phyloP scores from a whole-genome alignment of 2,888 invertebrate genomes.

The Amphipoea oculea region DNA sequence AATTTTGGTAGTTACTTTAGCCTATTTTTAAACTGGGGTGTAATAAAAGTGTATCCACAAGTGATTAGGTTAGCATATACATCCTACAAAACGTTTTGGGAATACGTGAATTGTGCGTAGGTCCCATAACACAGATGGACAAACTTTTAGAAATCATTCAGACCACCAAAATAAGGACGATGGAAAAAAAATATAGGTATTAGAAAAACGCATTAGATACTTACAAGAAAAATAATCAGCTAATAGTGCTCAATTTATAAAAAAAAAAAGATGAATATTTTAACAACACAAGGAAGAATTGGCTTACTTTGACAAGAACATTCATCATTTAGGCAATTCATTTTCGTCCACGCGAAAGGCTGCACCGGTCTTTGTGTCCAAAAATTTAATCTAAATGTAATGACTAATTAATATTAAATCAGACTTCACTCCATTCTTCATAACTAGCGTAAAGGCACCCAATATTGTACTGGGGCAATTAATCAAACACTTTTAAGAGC shows the following conservation, averaged over 20 bases:
- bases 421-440: conserved; percentile 41
- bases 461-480: conserved; percentile 59
- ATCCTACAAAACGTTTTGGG: not conserved
- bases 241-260: not conserved
- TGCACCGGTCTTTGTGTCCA: not conserved
- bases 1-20: not conserved
- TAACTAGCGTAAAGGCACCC: conserved; percentile 61
- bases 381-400: conserved; percentile 58
- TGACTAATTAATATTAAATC: conserved; percentile 49
- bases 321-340: conserved; percentile 45
- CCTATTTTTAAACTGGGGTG: not conserved
- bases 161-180: too few species aligned
- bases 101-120: not conserved
- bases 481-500: conserved; percentile 57
- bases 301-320: conserved; percentile 16
- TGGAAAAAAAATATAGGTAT: too few species aligned
- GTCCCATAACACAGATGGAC: too few species aligned
- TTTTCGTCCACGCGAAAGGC: conserved; percentile 27
- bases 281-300: not conserved
- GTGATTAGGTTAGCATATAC: not conserved
- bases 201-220: too few species aligned
- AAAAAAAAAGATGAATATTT: conserved; percentile 1
- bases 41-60: not conserved
- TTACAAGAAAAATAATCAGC: too few species aligned
- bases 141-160: too few species aligned